Evolutionary conservation across 2,113 vertebrate species (phyloP).

Genomic region (Jacana jacana): DNA sequence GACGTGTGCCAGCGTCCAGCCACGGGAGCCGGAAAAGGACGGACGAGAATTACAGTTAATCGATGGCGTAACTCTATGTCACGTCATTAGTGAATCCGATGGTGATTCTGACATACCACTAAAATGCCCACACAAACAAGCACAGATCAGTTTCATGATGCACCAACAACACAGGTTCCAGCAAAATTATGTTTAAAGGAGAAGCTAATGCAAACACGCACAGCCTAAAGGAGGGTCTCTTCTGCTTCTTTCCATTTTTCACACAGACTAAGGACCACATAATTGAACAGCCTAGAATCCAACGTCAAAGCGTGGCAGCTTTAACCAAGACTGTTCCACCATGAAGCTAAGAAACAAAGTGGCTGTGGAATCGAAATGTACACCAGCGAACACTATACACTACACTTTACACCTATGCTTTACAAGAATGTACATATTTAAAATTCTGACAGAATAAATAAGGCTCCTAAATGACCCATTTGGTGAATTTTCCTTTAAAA

Average conservation of each 20-base stretch:
- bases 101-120: not conserved
- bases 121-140: not conserved
- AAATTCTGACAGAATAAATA: slow-evolving; percentile 56
- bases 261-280: not conserved
- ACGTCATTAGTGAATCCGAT: not conserved
- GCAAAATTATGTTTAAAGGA: not conserved
- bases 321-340: not conserved
- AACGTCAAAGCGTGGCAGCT: not conserved
- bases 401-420: not conserved
- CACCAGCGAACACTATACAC: not conserved
- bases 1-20: not conserved
- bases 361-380: not conserved
- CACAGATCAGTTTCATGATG: not conserved
- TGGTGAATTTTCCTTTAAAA: slow-evolving; percentile 63
- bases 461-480: slow-evolving; percentile 52
- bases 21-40: not conserved
- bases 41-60: not conserved
- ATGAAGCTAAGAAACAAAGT: not conserved
- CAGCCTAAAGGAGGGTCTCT: not conserved
- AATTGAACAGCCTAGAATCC: not conserved
- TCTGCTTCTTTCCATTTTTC: not conserved
- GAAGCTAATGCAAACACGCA: not conserved
- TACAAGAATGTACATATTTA: not conserved
- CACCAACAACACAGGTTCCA: not conserved
- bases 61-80: not conserved